These are phyloP conservation scores for Dorcus parallelipipedus DNA, from an alignment of 2,888 invertebrate species.

Conservation along the genomic window DNA sequence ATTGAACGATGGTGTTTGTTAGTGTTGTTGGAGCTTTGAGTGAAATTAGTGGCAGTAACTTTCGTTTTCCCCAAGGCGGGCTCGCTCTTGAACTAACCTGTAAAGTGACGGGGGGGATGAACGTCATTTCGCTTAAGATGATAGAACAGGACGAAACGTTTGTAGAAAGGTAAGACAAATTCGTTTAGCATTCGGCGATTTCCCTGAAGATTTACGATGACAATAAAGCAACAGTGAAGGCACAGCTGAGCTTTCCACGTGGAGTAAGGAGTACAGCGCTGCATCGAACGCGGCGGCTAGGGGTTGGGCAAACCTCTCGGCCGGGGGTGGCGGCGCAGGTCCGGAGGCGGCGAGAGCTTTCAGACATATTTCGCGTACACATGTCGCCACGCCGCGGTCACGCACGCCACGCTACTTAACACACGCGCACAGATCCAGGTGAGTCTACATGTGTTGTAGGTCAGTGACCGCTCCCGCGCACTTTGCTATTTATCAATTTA, in stretches of 20 bases:
- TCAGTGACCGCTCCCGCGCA: slow-evolving; percentile 36
- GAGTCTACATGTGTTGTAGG: slow-evolving; percentile 41
- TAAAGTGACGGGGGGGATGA: too few species aligned
- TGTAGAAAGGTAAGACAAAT: too few species aligned
- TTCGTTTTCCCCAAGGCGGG: too few species aligned
- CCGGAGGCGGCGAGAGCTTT: slow-evolving; percentile 36
- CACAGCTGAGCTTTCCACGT: slow-evolving; percentile 22
- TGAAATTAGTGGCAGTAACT: too few species aligned
- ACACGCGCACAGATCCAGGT: slow-evolving; percentile 48
- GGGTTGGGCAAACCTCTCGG: slow-evolving; percentile 37
- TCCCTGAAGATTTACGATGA: background rate
- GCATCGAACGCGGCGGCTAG: slow-evolving; percentile 41
- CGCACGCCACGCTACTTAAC: slow-evolving; percentile 51
- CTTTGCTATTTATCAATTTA: too few species aligned
- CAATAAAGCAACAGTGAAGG: slow-evolving; percentile 14
- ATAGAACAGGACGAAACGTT: too few species aligned
- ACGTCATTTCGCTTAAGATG: too few species aligned
- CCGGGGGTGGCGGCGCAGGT: slow-evolving; percentile 33
- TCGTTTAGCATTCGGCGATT: background rate
- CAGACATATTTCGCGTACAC: slow-evolving; percentile 54
- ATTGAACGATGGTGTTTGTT: too few species aligned
- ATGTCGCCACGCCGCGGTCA: slow-evolving; percentile 53
- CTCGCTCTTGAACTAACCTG: too few species aligned
- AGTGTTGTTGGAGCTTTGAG: too few species aligned
- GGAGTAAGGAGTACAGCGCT: slow-evolving; percentile 37